Evolutionary conservation across 1,140 invertebrate genomes (phyloP).

Genomic region (Neodiprion pinetum): DNA sequence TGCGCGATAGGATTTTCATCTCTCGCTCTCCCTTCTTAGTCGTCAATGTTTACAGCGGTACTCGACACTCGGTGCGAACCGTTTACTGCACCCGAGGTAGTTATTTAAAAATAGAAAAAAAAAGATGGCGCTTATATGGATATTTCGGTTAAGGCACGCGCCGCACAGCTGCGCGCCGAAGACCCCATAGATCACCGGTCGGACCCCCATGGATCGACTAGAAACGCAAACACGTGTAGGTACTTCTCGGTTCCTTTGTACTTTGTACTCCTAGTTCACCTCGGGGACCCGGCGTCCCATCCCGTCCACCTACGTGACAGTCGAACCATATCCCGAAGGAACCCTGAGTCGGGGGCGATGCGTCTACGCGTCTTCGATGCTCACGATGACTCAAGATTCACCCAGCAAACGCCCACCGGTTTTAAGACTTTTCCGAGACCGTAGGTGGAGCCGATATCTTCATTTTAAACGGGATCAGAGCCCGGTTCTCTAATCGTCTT

Average conservation of each 20-base stretch:
- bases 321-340: no score
- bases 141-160: neutral
- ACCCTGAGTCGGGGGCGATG: no score
- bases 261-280: no score
- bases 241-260: neutral
- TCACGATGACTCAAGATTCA: no score
- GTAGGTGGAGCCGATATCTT: neutral
- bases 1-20: slow-evolving; percentile 4
- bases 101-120: slow-evolving; percentile 8
- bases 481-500: neutral
- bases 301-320: no score
- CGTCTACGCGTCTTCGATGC: no score
- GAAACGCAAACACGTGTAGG: slow-evolving; percentile 2
- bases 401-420: neutral
- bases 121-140: neutral
- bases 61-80: neutral
- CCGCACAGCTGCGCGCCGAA: neutral
- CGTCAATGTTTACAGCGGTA: neutral
- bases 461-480: neutral
- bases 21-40: slow-evolving; percentile 5
- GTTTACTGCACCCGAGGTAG: neutral
- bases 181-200: neutral
- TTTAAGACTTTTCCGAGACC: neutral
- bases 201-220: neutral
- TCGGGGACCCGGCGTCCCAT: no score